Base-by-base conservation (phyloP, 2,888 invertebrate species). In the Eretmocerus hayati region DNA sequence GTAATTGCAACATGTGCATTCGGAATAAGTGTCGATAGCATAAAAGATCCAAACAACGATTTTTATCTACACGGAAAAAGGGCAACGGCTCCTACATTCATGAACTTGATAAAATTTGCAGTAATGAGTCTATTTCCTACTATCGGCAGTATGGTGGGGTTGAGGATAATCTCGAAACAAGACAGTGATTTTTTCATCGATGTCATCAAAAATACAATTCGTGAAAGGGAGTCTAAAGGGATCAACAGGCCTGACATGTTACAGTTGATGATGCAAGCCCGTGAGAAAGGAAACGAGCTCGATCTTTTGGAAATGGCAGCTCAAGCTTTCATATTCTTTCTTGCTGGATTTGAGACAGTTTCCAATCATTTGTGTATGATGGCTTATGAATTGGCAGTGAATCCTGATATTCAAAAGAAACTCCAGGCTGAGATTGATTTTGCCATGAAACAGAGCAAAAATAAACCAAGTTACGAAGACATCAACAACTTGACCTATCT, bases 311-410 rank as follows among this genome's bases (percentile, higher is more conserved):
- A 77, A 26, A 63, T 78, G 21, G 60, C 72, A 0, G 72, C 76
- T 0, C 77, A 78, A 59, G 77, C 76, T 0, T 65, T 67, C 23
- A 18, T 61, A 2, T 69, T 69, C 53, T 67, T 69, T 46, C 58
- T 70, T 21, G 69, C 58, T 3, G 69, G 69, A 0, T 68, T 68
- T 35, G 67, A 69, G 5, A 64, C 61, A 2, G 53, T 58, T 0
- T 56, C 66, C 0, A 60, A 58, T 0, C 15, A 55, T 1, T 55
- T 69, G 56, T 60, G 59, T 20, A 66, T 66, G 42, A 55, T 55
- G 6, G 55, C 60, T 1, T 52, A 66, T n/a, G 61, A 62, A 16
- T 35, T 71, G 2, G 59, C 61, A 0, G 16, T 52, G 1, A 57
- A 67, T 48, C 54, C 58, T 0, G 57, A 63, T 0, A 19, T 67